Conservation (phyloP, 2,113 vertebrate genomes). For the Uria lomvia region DNA sequence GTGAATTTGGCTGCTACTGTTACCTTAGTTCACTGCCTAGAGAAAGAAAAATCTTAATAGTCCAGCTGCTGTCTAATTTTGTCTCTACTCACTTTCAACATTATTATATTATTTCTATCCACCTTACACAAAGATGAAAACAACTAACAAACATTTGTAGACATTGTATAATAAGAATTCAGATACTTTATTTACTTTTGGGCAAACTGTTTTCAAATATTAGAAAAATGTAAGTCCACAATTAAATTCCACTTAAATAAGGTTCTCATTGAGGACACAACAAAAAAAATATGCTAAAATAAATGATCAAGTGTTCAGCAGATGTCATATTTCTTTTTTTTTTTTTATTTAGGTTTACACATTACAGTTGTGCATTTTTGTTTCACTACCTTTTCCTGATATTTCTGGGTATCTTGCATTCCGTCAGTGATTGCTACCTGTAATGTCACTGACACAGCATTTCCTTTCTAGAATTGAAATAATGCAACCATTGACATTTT, state of each 20-base stretch:
- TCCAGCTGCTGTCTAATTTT: neutral
- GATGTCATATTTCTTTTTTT: neutral
- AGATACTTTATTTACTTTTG: neutral
- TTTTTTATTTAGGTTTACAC: conserved; percentile 7
- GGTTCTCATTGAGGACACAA: neutral
- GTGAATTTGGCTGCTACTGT: neutral
- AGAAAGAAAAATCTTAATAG: neutral
- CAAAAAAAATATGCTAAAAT: neutral
- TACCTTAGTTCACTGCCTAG: neutral
- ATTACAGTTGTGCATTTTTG: neutral
- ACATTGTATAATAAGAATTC: neutral
- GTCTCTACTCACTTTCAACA: neutral
- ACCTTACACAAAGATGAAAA: neutral
- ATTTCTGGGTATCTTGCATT: neutral
- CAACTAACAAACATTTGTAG: neutral
- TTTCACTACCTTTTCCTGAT: neutral
- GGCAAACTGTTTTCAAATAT: neutral
- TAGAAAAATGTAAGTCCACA: neutral
- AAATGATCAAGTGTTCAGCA: neutral
- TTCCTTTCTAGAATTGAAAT: neutral
- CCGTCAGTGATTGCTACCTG: neutral
- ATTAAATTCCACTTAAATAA: neutral
- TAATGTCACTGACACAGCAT: neutral
- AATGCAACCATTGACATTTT: neutral
- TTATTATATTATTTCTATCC: neutral